Percentiles rank a stretch among this genome's conserved stretches.
phyloP scores from a whole-genome alignment of 2,797 vertebrate genomes.

The Danionella dracula region DNA sequence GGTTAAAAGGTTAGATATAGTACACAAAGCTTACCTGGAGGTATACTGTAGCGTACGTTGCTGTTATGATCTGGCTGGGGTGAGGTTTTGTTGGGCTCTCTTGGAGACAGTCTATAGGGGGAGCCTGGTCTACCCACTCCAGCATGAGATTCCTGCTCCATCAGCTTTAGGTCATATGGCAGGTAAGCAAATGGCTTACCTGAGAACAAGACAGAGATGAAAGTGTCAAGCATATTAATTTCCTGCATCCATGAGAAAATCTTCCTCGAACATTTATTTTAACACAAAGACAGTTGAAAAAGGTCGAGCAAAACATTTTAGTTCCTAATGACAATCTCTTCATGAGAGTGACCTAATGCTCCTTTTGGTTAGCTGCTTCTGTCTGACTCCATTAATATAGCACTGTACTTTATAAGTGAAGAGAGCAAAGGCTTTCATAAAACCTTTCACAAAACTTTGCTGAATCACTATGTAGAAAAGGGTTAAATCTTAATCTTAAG shows the following conservation, averaged over 20 bases:
- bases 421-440: constrained; percentile 20
- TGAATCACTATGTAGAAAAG: neutral
- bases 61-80: constrained; percentile 76
- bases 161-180: constrained; percentile 82
- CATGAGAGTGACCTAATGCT: constrained; percentile 32
- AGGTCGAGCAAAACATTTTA: constrained; percentile 54
- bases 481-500: too few relatives aligned
- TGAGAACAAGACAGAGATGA: constrained; percentile 47
- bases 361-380: constrained; percentile 41
- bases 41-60: constrained; percentile 78
- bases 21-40: constrained; percentile 86
- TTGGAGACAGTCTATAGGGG: constrained; percentile 81
- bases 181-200: constrained; percentile 83
- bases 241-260: constrained; percentile 43
- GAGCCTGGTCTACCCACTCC: constrained; percentile 76
- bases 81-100: constrained; percentile 80
- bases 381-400: constrained; percentile 33
- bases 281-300: neutral
- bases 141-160: constrained; percentile 80
- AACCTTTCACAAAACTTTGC: neutral
- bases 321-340: constrained; percentile 33
- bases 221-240: constrained; percentile 32
- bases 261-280: too few relatives aligned
- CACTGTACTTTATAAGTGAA: constrained; percentile 13
- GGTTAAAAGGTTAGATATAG: too few relatives aligned